Conservation (phyloP, 2,888 invertebrate genomes). For the Anticlea derivata region DNA sequence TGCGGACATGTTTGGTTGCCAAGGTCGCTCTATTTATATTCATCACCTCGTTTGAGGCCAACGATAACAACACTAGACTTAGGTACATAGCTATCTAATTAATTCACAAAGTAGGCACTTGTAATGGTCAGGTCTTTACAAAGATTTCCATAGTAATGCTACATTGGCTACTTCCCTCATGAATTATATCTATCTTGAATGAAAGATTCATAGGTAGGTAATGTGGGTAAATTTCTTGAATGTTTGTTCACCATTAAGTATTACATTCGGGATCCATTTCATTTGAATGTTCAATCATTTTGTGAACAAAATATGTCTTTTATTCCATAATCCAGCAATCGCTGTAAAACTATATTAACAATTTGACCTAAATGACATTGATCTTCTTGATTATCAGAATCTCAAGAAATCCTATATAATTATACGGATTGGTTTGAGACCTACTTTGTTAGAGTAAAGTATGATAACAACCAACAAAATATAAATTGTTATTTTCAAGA, state of each 20-base stretch:
- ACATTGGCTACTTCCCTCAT: background rate
- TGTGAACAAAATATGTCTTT: background rate
- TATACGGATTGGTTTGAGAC: no score
- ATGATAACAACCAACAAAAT: no score
- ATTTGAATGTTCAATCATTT: slow-evolving; percentile 3
- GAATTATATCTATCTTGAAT: background rate
- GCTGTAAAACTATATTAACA: background rate
- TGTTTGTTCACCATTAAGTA: background rate
- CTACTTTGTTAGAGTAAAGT: no score
- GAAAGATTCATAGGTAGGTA: background rate
- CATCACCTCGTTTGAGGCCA: slow-evolving; percentile 61
- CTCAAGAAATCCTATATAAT: no score
- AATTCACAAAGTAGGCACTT: background rate
- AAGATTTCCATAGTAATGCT: background rate
- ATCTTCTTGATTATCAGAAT: no score
- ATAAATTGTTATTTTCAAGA: no score
- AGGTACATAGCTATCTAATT: slow-evolving; percentile 6
- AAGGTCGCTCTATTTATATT: slow-evolving; percentile 57
- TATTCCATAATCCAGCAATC: background rate
- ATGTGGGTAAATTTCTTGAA: background rate
- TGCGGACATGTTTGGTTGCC: slow-evolving; percentile 46
- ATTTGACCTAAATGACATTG: slow-evolving; percentile 4
- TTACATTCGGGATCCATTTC: background rate
- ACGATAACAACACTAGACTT: slow-evolving; percentile 28
- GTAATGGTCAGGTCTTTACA: background rate